Evolutionary conservation across 2,888 invertebrate species (phyloP).

Genomic region (Aphrophora alni): DNA sequence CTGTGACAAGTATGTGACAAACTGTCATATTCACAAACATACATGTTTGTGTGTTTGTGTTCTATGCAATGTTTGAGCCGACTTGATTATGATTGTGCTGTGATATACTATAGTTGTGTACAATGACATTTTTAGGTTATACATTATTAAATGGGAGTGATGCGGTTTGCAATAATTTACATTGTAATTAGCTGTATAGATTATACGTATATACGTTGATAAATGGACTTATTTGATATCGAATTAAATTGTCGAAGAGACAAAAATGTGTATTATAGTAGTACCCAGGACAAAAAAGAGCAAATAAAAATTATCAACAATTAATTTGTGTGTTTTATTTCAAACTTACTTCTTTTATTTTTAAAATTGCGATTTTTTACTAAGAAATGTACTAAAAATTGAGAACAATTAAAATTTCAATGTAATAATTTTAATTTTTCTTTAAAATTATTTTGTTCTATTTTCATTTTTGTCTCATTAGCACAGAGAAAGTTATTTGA

Average conservation of each 20-base stretch:
- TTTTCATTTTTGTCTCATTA: no score
- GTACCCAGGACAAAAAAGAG: not conserved
- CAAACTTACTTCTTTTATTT: not conserved
- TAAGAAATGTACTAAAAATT: no score
- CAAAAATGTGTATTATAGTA: not conserved
- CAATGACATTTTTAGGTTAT: constrained; percentile 21
- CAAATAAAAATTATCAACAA: not conserved
- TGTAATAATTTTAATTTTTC: no score
- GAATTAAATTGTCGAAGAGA: constrained; percentile 24
- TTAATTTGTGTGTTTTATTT: not conserved
- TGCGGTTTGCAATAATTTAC: constrained; percentile 41
- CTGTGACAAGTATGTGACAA: not conserved
- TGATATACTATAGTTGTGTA: constrained; percentile 36
- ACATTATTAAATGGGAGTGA: constrained; percentile 28
- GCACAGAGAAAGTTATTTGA: no score
- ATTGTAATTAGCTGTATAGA: constrained; percentile 38
- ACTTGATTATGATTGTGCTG: constrained; percentile 25
- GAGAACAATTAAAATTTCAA: no score
- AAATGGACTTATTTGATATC: constrained; percentile 35
- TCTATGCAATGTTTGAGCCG: constrained; percentile 13
- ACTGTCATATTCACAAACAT: not conserved
- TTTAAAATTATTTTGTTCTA: no score
- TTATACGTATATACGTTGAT: constrained; percentile 30
- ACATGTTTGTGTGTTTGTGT: constrained; percentile 22
- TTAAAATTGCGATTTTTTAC: no score